Evolutionary conservation across 2,888 invertebrate species (phyloP), one percentile per base, ranked within the genome.

Genomic region (Syritta pipiens): DNA sequence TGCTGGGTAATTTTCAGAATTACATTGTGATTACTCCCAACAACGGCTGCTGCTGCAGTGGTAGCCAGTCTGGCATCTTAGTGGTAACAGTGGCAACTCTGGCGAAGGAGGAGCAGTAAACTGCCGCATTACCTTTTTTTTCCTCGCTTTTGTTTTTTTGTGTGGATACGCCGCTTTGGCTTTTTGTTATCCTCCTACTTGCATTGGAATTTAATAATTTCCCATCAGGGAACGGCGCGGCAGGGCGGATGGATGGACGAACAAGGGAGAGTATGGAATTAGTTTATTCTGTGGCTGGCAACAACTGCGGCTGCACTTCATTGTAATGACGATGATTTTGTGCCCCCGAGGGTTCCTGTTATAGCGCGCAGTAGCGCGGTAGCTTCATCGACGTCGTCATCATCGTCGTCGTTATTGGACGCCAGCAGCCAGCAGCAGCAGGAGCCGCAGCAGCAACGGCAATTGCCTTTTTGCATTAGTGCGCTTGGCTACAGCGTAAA

Each of bases 201-300:
- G 67, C 74, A 62, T 74, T 68, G 79, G 79, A 79, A 79, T 79
- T 79, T 79, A 79, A 79, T 79, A 79, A 79, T 79, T 79, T 62
- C 67, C 67, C 79, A 79, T 74, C 67, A 55, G 48, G 24, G 19
- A 2, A 35, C 7, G 12, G 28, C 24, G 63, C 28, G 20, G 10
- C 12, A 5, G 9, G 9, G n/a, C 19, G 22, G 22, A 22, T 22
- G 42, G 4, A n/a, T 7, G 10, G 12, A 57, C 35, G 24, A 48
- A 19, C 46, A 53, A 26, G 17, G 14, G 42, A 17, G n/a, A 49
- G 60, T 55, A 63, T 60, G 65, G 65, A 77, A 77, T 77, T 77
- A 77, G 65, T 65, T 40, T 37, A 10, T 30, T 71, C 30, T 17
- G 49, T 26, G 22, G 82, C 12, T 49, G 57, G 59, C 35, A 68